Conservation (phyloP, 2,888 invertebrate species). For the Hybos culiciformis region DNA sequence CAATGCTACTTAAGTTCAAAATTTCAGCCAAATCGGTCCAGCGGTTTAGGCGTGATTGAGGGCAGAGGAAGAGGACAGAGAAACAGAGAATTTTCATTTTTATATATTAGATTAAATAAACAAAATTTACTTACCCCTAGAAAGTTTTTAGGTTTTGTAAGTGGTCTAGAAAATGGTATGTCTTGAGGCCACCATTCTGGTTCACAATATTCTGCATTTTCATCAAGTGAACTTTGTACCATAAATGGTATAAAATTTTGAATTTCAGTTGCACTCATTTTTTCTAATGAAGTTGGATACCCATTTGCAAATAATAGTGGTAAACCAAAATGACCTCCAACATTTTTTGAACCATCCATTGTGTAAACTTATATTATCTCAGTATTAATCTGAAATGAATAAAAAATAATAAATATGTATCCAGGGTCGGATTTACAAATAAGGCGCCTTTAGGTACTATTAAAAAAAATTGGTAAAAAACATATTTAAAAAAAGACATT, state of each 20-base stretch:
- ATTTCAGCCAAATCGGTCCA: too few relatives aligned
- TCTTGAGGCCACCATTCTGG: constrained; percentile 61
- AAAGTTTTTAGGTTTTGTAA: constrained; percentile 41
- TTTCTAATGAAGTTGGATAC: constrained; percentile 51
- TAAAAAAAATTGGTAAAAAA: too few relatives aligned
- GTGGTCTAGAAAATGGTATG: constrained; percentile 49
- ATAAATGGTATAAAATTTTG: constrained; percentile 61
- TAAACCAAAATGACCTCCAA: constrained; percentile 44
- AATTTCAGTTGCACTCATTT: constrained; percentile 46
- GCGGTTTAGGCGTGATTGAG: too few relatives aligned
- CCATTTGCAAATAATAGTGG: constrained; percentile 58
- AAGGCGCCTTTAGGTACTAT: too few relatives aligned
- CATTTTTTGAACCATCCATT: constrained; percentile 11
- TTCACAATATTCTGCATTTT: constrained; percentile 36
- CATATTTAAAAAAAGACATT: too few relatives aligned
- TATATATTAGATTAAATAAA: background rate
- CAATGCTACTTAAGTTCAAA: too few relatives aligned
- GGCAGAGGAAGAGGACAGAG: too few relatives aligned
- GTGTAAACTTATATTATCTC: background rate
- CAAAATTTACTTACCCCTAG: constrained; percentile 31
- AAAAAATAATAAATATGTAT: too few relatives aligned
- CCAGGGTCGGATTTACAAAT: too few relatives aligned
- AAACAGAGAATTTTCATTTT: too few relatives aligned
- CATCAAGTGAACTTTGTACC: constrained; percentile 59
- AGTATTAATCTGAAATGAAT: too few relatives aligned